Base-by-base conservation (phyloP, 2,797 vertebrate species). In the Gymnothorax reevesii region DNA sequence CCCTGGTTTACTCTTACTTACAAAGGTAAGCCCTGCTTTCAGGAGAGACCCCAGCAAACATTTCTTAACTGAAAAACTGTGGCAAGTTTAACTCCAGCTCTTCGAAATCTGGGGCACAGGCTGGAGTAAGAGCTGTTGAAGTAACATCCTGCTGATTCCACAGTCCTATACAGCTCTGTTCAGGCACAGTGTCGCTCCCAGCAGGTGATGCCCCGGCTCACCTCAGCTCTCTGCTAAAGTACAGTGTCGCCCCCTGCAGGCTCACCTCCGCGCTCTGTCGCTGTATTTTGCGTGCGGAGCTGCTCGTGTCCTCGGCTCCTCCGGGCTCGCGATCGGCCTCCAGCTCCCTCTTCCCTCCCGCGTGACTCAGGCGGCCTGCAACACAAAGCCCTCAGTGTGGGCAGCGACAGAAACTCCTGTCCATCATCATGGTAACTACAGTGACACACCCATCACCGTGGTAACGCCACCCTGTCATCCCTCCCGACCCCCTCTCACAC, bases 251-350 rank as follows among this genome's bases (percentile, higher is more conserved):
- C 33, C 33, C 33, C 33, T 42, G 33, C 33, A 42, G 22, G 87
- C 91, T 83, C 71, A 92, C 92, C 85, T 90, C 88, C 3, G 87
- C 57, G 49, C 85, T 86, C 52, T 91, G 88, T 22, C 87, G 82
- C 49, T 87, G 89, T 27, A 88, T 82, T 83, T 91, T 92, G n/a
- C 87, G 85, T 1, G 84, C 52, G 0, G 89, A 89, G 0, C 87
- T 57, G n/a, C 83, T 52, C 5, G 86, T 20, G n/a, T 87, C 25
- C 4, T 57, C 77, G 17, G 89, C 87, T 3, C 64, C 57, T 49
- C n/a, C 57, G 3, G 64, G 73, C 57, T 89, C 90, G 8, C 64
- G 86, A 69, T 89, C 90, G 55, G 86, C 69, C 86, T 90, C 92
- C 0, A 85, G 85, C 84, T 89, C 89, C 77, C 90, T 89, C 86